Evolutionary conservation across 2,797 vertebrate species (phyloP).

Genomic region (Acrossocheilus wenchowensis): DNA sequence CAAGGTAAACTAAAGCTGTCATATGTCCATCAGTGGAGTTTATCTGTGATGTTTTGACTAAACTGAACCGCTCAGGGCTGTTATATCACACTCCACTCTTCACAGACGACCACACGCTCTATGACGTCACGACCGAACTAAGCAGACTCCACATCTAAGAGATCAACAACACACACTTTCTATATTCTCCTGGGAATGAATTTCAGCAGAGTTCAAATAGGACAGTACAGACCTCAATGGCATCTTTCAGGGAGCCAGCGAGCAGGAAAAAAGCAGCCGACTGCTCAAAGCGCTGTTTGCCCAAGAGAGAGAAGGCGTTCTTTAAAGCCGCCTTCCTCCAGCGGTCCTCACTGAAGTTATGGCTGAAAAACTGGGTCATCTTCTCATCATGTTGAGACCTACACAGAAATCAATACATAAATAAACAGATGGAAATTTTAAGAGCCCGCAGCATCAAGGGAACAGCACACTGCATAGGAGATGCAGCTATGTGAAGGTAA

Average conservation of each 20-base stretch:
- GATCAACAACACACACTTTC: not conserved
- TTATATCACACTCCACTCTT: conserved; percentile 21
- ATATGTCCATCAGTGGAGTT: conserved; percentile 44
- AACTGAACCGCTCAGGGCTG: conserved; percentile 35
- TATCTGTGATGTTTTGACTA: conserved; percentile 67
- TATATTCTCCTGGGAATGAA: not conserved
- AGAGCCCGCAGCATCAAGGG: not conserved
- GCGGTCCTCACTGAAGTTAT: conserved; percentile 95
- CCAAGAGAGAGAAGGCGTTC: conserved; percentile 96
- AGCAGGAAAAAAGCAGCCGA: conserved; percentile 97
- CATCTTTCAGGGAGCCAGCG: conserved; percentile 96
- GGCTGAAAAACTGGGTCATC: conserved; percentile 98
- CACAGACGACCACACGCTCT: conserved; percentile 37
- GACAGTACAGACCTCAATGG: conserved; percentile 87
- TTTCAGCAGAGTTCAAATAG: conserved; percentile 1
- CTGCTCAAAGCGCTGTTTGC: conserved; percentile 98
- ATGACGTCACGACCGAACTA: not conserved
- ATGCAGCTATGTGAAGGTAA: not conserved
- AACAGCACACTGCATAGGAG: not conserved
- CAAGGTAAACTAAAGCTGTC: conserved; percentile 64
- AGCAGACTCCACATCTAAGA: conserved; percentile 28
- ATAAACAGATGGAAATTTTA: not conserved
- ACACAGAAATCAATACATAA: conserved; percentile 44
- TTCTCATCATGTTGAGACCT: conserved; percentile 97
- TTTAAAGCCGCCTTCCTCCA: conserved; percentile 98